phyloP scores from a whole-genome alignment of 1,140 invertebrate species.

The Planococcus citri region DNA sequence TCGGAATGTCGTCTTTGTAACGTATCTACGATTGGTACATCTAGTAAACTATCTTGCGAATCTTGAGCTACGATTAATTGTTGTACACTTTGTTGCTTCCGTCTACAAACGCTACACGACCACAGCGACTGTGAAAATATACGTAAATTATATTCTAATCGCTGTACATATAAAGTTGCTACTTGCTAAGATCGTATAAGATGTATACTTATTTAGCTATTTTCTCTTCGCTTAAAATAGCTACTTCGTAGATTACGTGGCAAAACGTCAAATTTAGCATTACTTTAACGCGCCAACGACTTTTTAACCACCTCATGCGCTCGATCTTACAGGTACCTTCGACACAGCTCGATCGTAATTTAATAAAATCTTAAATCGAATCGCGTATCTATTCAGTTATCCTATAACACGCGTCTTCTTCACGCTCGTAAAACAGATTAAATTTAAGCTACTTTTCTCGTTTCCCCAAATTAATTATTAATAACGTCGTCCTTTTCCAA shows the following conservation, averaged over 20 bases:
- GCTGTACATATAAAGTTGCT: no score
- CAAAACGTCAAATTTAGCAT: no score
- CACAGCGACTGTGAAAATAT: constrained; percentile 46
- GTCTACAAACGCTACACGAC: constrained; percentile 65
- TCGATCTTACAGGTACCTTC: no score
- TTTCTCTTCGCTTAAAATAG: no score
- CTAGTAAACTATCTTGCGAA: constrained; percentile 63
- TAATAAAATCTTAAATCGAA: background rate
- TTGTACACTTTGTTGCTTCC: constrained; percentile 51
- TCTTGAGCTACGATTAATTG: constrained; percentile 52
- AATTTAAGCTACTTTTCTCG: background rate
- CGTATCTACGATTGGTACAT: constrained; percentile 59
- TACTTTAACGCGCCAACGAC: no score
- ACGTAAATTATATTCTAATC: background rate
- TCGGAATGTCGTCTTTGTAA: constrained; percentile 65
- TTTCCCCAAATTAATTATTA: background rate
- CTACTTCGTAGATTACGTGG: no score
- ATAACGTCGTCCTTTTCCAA: background rate
- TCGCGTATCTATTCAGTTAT: background rate
- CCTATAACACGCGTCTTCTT: background rate
- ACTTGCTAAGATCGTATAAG: no score
- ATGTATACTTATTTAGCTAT: no score
- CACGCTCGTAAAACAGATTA: background rate
- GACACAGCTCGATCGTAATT: background rate
- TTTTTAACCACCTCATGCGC: no score